These are phyloP conservation scores for Cossypha dichroa DNA, from an alignment of 2,797 vertebrate species.

Conservation along the genomic window DNA sequence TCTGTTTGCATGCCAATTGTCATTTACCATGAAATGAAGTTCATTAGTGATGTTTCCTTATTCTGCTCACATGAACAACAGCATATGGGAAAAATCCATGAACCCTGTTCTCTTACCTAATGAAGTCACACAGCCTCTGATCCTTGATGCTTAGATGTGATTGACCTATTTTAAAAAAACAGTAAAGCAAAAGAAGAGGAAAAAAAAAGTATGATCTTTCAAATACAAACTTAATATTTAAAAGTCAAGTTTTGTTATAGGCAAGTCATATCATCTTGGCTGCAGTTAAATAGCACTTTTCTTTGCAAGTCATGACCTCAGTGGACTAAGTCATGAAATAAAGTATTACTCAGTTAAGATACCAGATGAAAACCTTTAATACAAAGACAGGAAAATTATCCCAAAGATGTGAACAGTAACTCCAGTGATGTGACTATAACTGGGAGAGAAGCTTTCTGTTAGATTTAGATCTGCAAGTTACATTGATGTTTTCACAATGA, in stretches of 20 bases:
- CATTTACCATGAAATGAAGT: background rate
- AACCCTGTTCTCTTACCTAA: background rate
- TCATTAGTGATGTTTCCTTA: background rate
- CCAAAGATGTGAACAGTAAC: background rate
- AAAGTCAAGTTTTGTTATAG: background rate
- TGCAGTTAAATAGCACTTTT: background rate
- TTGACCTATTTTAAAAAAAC: background rate
- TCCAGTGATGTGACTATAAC: background rate
- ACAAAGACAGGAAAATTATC: background rate
- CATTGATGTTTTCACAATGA: background rate
- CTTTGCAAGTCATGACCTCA: background rate
- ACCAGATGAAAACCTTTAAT: background rate
- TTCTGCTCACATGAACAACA: background rate
- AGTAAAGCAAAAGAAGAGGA: background rate
- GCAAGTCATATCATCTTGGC: background rate
- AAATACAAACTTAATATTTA: background rate
- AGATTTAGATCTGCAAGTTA: background rate
- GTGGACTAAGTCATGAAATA: background rate
- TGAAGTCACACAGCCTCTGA: background rate
- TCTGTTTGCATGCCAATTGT: background rate
- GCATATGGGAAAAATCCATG: background rate
- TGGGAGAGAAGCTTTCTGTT: background rate
- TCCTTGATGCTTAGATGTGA: background rate
- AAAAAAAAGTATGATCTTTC: background rate
- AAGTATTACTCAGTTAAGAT: background rate